A percentile compares a stretch with the other conserved stretches of the same genome.
phyloP scores from a whole-genome alignment of 2,888 invertebrate genomes.

The Monochamus alternatus region DNA sequence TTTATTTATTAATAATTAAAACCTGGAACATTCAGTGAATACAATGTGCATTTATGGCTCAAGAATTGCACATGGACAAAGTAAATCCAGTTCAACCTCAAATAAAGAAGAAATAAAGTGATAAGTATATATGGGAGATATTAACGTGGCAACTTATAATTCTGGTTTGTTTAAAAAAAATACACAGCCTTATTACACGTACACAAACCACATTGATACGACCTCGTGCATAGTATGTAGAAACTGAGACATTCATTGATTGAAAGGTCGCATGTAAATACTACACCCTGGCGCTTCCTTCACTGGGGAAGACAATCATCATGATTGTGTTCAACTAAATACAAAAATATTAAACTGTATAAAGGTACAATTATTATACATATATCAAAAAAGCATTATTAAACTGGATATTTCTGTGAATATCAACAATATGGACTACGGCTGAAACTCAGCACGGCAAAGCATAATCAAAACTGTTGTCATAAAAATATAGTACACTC shows the following conservation, averaged over 20 bases:
- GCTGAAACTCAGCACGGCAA: slow-evolving; percentile 68
- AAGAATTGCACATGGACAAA: slow-evolving; percentile 45
- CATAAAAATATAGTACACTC: slow-evolving; percentile 71
- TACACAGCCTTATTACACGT: slow-evolving; percentile 72
- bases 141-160: slow-evolving; percentile 51
- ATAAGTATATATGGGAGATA: slow-evolving; percentile 49
- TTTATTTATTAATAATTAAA: slow-evolving; percentile 25
- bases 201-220: slow-evolving; percentile 71
- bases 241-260: slow-evolving; percentile 69
- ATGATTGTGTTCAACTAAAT: slow-evolving; percentile 72
- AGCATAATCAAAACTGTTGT: slow-evolving; percentile 68
- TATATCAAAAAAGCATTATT: slow-evolving; percentile 70
- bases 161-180: slow-evolving; percentile 66
- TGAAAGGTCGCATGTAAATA: slow-evolving; percentile 71
- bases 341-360: slow-evolving; percentile 72
- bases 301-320: slow-evolving; percentile 71
- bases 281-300: slow-evolving; percentile 71
- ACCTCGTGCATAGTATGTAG: slow-evolving; percentile 70
- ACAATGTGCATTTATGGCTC: slow-evolving; percentile 44
- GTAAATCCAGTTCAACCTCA: slow-evolving; percentile 21
- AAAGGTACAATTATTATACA: slow-evolving; percentile 71
- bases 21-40: slow-evolving; percentile 50
- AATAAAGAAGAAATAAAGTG: slow-evolving; percentile 48
- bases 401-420: slow-evolving; percentile 61
- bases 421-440: slow-evolving; percentile 65